phyloP scores from a whole-genome alignment of 2,888 invertebrate genomes.

The Tyria jacobaeae region DNA sequence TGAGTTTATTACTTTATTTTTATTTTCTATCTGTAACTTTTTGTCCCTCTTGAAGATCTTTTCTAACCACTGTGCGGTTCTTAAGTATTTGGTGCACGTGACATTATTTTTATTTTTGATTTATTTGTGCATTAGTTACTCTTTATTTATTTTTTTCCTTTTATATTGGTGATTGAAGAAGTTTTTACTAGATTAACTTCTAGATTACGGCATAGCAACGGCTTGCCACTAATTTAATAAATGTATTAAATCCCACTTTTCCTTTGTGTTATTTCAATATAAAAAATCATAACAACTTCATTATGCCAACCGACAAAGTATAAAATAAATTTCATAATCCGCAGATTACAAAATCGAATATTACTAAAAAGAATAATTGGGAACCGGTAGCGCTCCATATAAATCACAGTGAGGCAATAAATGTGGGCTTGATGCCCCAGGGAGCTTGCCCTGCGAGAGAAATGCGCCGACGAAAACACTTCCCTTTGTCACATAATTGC shows the following conservation, averaged over 20 bases:
- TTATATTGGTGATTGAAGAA: too few species aligned
- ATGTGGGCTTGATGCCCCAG: constrained; percentile 74
- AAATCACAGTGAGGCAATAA: constrained; percentile 82
- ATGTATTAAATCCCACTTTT: too few species aligned
- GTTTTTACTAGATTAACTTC: too few species aligned
- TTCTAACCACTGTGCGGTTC: constrained; percentile 46
- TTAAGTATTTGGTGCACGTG: constrained; percentile 36
- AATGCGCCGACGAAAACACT: constrained; percentile 78
- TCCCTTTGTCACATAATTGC: constrained; percentile 86
- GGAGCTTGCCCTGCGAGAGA: constrained; percentile 65
- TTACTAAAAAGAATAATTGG: constrained; percentile 53
- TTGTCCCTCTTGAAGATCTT: constrained; percentile 50
- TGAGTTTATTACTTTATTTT: constrained; percentile 70
- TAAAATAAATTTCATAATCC: constrained; percentile 4
- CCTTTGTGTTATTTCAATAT: too few species aligned
- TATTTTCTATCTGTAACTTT: constrained; percentile 76
- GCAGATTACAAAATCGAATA: constrained; percentile 30
- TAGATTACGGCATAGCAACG: too few species aligned
- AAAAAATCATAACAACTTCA: background rate
- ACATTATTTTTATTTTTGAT: constrained; percentile 20
- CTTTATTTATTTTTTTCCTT: too few species aligned
- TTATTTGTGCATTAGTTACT: background rate
- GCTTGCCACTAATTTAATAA: too few species aligned
- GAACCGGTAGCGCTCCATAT: constrained; percentile 72
- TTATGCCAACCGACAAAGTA: background rate